A percentile compares a stretch with the other conserved stretches of the same genome.
Conservation (phyloP, 2,113 vertebrate species). For the Trematomus loennbergii region DNA sequence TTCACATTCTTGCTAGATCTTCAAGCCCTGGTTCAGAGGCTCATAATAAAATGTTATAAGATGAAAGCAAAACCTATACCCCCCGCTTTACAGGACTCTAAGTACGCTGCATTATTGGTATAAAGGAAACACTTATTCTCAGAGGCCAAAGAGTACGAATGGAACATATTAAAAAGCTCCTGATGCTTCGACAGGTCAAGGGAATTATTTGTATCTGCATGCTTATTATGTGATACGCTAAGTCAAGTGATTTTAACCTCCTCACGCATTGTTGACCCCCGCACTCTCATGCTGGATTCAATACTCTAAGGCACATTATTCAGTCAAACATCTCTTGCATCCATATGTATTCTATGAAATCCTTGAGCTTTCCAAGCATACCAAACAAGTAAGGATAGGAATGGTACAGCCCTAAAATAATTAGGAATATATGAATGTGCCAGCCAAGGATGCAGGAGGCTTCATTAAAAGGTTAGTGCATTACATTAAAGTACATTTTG, state of each 20-base stretch:
- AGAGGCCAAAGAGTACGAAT: slow-evolving; percentile 8
- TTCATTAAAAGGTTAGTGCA: not conserved
- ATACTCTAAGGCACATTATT: not conserved
- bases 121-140: slow-evolving; percentile 16
- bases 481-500: not conserved
- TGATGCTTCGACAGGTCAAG: not conserved
- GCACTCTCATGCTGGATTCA: too few relatives aligned
- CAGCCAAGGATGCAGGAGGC: too few relatives aligned
- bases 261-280: not conserved
- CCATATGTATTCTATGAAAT: not conserved
- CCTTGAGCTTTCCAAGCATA: not conserved
- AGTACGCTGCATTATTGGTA: slow-evolving; percentile 12
- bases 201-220: not conserved
- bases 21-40: slow-evolving; percentile 38
- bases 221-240: not conserved
- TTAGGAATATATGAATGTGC: too few relatives aligned
- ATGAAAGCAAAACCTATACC: slow-evolving; percentile 11
- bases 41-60: slow-evolving; percentile 46
- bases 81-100: not conserved
- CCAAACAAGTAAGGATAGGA: not conserved
- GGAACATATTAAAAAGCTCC: not conserved
- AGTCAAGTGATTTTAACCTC: not conserved
- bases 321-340: not conserved
- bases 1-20: slow-evolving; percentile 61
- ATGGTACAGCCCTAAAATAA: not conserved